Evolutionary conservation across 2,797 vertebrate species (phyloP).

Genomic region (Hydrophis major): DNA sequence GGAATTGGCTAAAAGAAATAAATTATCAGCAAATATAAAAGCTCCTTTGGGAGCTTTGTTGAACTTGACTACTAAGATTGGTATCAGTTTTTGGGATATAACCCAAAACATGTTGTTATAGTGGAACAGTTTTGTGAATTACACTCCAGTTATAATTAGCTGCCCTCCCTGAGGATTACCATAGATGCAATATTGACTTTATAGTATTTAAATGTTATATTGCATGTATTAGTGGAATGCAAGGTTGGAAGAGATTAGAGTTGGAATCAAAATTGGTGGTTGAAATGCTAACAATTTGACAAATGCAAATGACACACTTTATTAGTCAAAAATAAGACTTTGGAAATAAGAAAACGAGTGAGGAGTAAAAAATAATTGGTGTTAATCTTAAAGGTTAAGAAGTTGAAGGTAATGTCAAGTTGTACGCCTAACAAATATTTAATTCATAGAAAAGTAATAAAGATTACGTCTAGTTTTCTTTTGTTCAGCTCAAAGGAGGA

Average conservation of each 20-base stretch:
- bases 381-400: neutral
- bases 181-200: neutral
- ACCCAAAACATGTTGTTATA: neutral
- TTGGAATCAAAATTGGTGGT: neutral
- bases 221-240: neutral
- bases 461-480: neutral
- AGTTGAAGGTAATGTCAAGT: neutral
- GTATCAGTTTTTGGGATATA: neutral
- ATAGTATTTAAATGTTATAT: neutral
- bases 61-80: neutral
- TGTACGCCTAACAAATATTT: neutral
- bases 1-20: conserved; percentile 14
- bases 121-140: neutral
- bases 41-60: neutral
- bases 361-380: neutral
- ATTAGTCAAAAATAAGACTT: neutral
- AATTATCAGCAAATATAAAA: neutral
- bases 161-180: neutral
- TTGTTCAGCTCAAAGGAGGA: neutral
- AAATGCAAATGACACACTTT: neutral
- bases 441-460: neutral
- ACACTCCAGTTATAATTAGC: neutral
- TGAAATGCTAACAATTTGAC: neutral
- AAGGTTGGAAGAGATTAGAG: neutral
- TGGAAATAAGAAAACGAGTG: neutral